phyloP scores from a whole-genome alignment of 2,888 invertebrate species.

The Lutraria lutraria region DNA sequence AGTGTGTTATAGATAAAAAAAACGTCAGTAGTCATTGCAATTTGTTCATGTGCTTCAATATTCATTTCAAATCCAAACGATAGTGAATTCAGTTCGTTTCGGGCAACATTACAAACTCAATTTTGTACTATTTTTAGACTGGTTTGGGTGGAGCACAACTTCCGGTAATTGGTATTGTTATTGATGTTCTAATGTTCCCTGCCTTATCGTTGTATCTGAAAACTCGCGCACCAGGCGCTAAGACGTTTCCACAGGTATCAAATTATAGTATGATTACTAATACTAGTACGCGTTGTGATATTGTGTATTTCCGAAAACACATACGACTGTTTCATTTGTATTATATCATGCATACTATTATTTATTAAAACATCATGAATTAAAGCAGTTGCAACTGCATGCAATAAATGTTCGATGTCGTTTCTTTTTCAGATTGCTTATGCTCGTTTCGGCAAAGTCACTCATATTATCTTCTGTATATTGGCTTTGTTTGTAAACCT shows the following conservation, averaged over 20 bases:
- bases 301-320: no score
- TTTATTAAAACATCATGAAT: no score
- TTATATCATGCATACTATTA: no score
- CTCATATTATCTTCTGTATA: constrained; percentile 80
- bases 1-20: no score
- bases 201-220: neutral
- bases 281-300: no score
- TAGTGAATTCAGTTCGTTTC: no score
- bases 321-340: no score
- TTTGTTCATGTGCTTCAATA: no score
- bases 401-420: neutral
- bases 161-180: neutral
- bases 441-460: constrained; percentile 78
- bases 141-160: neutral
- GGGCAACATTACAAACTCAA: no score
- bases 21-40: no score
- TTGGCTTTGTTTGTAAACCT: constrained; percentile 80
- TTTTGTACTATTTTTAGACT: neutral
- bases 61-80: no score
- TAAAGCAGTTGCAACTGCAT: neutral
- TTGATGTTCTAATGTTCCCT: neutral
- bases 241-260: neutral
- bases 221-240: neutral
- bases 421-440: constrained; percentile 75
- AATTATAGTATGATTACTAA: no score